Base-by-base conservation (phyloP, 2,113 vertebrate species). In the Aphyosemion australe region DNA sequence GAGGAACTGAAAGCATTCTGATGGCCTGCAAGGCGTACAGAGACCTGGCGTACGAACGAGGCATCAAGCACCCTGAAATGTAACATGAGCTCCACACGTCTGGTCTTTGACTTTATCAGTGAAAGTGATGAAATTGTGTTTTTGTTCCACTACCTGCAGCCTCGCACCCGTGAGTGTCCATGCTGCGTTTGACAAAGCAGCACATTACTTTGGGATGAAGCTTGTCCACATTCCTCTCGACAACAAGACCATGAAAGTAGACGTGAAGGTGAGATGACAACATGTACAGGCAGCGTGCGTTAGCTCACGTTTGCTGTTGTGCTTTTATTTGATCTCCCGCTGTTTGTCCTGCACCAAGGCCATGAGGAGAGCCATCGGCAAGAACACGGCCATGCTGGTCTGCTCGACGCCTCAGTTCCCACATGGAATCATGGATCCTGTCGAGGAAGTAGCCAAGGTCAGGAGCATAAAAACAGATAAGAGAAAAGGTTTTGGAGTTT, bases 11-110 rank as follows among this genome's bases (percentile, higher is more conserved):
- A 85, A 99, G 97, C 83, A 98, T 99, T 49, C 84, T 99, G 66
- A 96, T 99, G 97, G 97, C 95, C 65, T 99, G 97, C 91, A 99
- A 99, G 83, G 97, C 96, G 0, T 99, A 99, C 88, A 92, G 97
- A 81, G 96, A 98, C 81, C 74, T 98, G 90, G 97, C 97, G 0
- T 89, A 93, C 0, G 96, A 96, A 54, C 94, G 92, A 1, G 97
- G 97, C 14, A 90, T 99, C 83, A 95, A 91, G 80, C 86, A 92
- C 65, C 97, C 97, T 65, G 97, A 99, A 93, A 98, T 99, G 97
- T 99, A 93, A 80, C 95, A 77, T 1, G 0, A 20, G 14, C 50
- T 49, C 64, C 8, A n/a, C 45, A 2, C 0, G 9, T n/a, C 55
- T 43, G 50, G 41, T 69, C 49, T 13, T 32, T 15, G 11, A 14